Base-by-base conservation (phyloP, 2,888 invertebrate species). In the Hecatera dysodea region DNA sequence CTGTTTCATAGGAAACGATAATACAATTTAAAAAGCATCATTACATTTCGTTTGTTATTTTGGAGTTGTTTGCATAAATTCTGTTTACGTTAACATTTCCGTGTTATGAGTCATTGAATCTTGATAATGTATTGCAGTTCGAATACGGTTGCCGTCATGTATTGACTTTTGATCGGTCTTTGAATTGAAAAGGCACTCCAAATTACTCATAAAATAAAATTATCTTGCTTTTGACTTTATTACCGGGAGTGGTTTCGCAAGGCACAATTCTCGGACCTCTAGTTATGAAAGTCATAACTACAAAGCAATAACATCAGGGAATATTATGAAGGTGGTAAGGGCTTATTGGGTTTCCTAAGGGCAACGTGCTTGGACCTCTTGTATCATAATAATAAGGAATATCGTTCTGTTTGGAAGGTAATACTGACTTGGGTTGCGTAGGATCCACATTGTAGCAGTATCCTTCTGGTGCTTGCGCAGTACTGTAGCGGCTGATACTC, bases 371-470 rank as follows among this genome's bases (percentile, higher is more conserved):
- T 9, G 39, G 59, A 1, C 50, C 50, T 22, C 22, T 50, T 12
- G 0, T 2, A 1, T 61, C 2, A 46, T 15, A 39, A 17, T 36
- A n/a, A 22, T 22, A 52, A 24, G 9, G 9, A 24, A 7, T 24
- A 27, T 1, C 39, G 6, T 39, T 24, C 0, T 52, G 19, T 33
- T 12, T 52, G 27, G 19, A 53, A 65, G 24, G 1, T 12, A 42
- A 68, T 85, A 94, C 95, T 94, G 92, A 96, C 96, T 96, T 96
- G 76, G 96, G 96, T 72, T 93, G 93, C 1, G 94, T 93, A 0
- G 95, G 95, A 61, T 96, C 96, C 5, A 96, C 96, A 60, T 96
- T 96, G 86, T 96, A 96, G 90, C 96, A 96, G 83, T 96, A 96
- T 0, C 94, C 96, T 61, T 96, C 96, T 0, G 96, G 95, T 8